Base-by-base conservation (phyloP, 2,113 vertebrate genomes). In the Anoplopoma fimbria region DNA sequence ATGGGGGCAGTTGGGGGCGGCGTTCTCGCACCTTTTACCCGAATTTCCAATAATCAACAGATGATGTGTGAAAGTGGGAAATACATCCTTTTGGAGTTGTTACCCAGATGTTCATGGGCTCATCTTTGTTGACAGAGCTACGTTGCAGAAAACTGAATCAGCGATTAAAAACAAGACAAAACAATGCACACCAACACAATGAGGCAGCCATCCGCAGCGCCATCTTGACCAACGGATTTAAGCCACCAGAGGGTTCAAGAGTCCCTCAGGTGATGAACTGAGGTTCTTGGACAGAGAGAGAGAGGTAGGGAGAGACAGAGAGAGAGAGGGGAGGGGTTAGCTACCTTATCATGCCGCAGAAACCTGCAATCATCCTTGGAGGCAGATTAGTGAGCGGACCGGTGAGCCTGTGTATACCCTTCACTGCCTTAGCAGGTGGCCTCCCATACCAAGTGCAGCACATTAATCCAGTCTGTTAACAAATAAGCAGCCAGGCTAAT, bases 391-490 rank as follows among this genome's bases (percentile, higher is more conserved):
- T 69, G 73, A 90, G 88, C 47, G 78, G 87, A 68, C 84, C 79
- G 69, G 88, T 82, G 91, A 89, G 89, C 84, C 68, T 75, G 74
- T 79, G 91, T 92, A 90, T 88, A 85, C 84, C 89, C 89, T 93
- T 92, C 90, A 82, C 62, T 75, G 76, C 82, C 75, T 65, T 87
- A 89, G 91, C 92, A 93, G 93, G 90, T 93, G 91, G 92, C 85
- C 77, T 80, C 80, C 74, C 90, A 87, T 88, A 93, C 79, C 87
- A 91, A 94, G 84, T 80, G 76, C 84, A 90, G 85, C 89, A 88
- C 90, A 92, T 92, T 84, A 91, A 93, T 90, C 91, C 88, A 88
- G 88, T 87, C 79, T 57, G 89, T 90, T 94, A 93, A 93, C 92
- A 92, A 94, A 94, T 91, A 90, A 88, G 90, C 87, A 86, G 69